Evolutionary conservation across 2,888 invertebrate genomes (phyloP).

Genomic region (Polyploca ridens): DNA sequence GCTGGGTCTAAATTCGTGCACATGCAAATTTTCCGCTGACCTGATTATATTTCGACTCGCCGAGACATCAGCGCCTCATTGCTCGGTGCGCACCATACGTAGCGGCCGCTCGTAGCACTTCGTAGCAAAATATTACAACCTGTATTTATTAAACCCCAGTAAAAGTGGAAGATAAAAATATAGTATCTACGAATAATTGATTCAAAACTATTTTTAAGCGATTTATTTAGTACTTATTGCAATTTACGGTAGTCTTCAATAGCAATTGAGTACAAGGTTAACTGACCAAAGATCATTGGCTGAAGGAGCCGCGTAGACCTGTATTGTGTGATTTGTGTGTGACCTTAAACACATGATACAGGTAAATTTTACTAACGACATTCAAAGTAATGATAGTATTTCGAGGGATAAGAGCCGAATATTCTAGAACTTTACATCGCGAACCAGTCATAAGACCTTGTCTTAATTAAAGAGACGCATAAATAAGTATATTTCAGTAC

Average conservation of each 20-base stretch:
- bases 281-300: not conserved
- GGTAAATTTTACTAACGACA: not conserved
- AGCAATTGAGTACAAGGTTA: not conserved
- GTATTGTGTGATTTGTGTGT: too few species aligned
- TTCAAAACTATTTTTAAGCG: not conserved
- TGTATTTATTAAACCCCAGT: too few species aligned
- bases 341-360: constrained; percentile 4
- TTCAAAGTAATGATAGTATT: not conserved
- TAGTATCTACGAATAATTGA: not conserved
- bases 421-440: constrained; percentile 3
- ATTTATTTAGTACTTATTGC: not conserved
- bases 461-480: not conserved
- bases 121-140: constrained; percentile 37
- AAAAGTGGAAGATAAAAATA: not conserved
- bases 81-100: not conserved
- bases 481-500: not conserved
- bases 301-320: not conserved
- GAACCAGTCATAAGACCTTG: not conserved
- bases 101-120: constrained; percentile 36
- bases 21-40: constrained; percentile 62
- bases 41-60: constrained; percentile 37
- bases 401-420: not conserved
- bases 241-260: not conserved
- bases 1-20: constrained; percentile 27
- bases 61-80: not conserved